Conservation (phyloP, 1,140 invertebrate species). For the Drosophila littoralis region DNA sequence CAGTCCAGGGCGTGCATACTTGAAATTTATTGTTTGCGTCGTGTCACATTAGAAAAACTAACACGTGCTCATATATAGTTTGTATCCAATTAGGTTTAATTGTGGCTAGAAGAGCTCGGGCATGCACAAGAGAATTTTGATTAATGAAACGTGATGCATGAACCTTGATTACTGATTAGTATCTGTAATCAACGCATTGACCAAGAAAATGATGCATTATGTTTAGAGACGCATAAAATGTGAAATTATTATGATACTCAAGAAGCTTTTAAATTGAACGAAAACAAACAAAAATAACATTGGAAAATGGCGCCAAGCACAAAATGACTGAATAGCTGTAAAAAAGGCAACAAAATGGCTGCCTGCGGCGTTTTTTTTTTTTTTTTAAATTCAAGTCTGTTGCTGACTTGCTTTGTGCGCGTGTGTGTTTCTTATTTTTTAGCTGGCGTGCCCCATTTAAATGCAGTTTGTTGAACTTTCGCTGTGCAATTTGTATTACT, state of each 20-base stretch:
- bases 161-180: no score
- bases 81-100: neutral
- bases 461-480: constrained; percentile 74
- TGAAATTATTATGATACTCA: neutral
- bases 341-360: constrained; percentile 45
- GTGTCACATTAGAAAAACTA: no score
- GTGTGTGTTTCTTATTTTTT: constrained; percentile 35
- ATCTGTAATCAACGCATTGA: no score
- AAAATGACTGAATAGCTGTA: constrained; percentile 26
- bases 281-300: constrained; percentile 2
- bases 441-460: constrained; percentile 52
- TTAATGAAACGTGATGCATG: neutral
- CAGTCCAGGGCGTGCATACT: no score
- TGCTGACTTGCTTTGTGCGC: constrained; percentile 10
- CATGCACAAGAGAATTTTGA: neutral
- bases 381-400: constrained; percentile 30
- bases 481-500: constrained; percentile 68
- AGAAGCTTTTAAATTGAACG: constrained; percentile 23
- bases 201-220: no score
- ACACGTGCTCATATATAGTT: neutral
- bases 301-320: constrained; percentile 3
- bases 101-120: no score
- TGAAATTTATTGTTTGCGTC: neutral
- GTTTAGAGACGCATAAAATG: neutral
- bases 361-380: constrained; percentile 16